phyloP scores from a whole-genome alignment of 2,888 invertebrate species.

The Mesopsocus fuscifrons region DNA sequence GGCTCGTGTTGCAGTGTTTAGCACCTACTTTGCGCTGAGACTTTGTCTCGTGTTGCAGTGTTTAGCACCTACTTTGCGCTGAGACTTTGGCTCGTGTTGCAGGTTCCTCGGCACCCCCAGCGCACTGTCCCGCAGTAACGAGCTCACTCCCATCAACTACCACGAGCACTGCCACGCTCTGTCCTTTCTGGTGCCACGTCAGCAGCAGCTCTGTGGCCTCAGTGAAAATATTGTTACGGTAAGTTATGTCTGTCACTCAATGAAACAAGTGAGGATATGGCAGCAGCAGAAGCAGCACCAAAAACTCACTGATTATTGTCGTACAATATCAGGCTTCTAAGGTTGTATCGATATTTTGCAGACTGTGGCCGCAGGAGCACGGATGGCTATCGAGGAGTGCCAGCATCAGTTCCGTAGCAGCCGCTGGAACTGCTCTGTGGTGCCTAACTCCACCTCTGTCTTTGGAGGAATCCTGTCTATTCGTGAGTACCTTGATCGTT shows the following conservation, averaged over 20 bases:
- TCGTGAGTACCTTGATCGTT: conserved; percentile 51
- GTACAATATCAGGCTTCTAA: conserved; percentile 9
- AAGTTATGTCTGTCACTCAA: no score
- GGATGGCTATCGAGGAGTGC: conserved; percentile 74
- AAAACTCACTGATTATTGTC: no score
- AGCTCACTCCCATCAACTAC: conserved; percentile 27
- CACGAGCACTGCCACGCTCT: conserved; percentile 49
- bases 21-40: no score
- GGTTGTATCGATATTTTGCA: conserved; percentile 32
- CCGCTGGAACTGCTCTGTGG: conserved; percentile 78
- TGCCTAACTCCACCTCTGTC: conserved; percentile 51
- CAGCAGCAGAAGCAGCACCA: no score
- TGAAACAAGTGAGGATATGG: no score
- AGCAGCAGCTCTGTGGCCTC: conserved; percentile 52
- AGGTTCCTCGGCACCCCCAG: conserved; percentile 31
- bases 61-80: no score
- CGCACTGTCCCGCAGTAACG: conserved; percentile 22
- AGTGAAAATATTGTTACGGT: conserved; percentile 53
- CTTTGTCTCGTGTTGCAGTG: no score
- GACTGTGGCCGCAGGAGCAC: conserved; percentile 63
- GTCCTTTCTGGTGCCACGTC: conserved; percentile 47
- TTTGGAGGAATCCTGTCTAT: conserved; percentile 70
- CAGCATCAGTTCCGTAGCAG: conserved; percentile 74
- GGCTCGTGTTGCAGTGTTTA: no score
- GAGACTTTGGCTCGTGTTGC: no score